Evolutionary conservation across 2,888 invertebrate genomes (phyloP).

Genomic region (Amitus sp.): DNA sequence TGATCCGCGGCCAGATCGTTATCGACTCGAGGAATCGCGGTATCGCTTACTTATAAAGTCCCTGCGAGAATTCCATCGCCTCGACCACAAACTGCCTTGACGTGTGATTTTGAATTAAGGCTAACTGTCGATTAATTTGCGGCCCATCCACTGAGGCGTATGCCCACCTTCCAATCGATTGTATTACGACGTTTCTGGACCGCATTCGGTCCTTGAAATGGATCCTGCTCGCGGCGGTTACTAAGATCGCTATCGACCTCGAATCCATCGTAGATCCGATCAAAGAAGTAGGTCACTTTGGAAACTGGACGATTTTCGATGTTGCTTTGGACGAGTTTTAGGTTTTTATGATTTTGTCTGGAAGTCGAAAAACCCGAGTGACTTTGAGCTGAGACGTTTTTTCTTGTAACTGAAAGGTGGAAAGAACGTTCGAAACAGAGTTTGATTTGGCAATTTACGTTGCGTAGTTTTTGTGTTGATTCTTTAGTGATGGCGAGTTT

Average conservation of each 20-base stretch:
- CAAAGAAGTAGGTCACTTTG: no score
- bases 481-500: no score
- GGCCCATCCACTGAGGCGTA: neutral
- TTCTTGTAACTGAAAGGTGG: no score
- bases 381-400: no score
- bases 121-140: constrained; percentile 8
- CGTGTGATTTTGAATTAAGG: constrained; percentile 8
- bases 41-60: neutral
- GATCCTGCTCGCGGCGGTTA: neutral
- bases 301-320: no score
- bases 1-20: neutral
- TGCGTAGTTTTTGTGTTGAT: no score
- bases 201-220: constrained; percentile 4
- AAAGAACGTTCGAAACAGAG: no score
- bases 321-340: no score
- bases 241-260: neutral
- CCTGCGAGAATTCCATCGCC: neutral
- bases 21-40: neutral
- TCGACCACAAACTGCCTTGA: constrained; percentile 6
- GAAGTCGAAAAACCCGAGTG: no score
- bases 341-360: no score
- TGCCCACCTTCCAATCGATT: neutral
- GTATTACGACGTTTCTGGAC: constrained; percentile 3
- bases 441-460: no score
- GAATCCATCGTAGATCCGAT: no score